phyloP scores from a whole-genome alignment of 2,888 invertebrate species.

The Pycnomerus fuliginosus region DNA sequence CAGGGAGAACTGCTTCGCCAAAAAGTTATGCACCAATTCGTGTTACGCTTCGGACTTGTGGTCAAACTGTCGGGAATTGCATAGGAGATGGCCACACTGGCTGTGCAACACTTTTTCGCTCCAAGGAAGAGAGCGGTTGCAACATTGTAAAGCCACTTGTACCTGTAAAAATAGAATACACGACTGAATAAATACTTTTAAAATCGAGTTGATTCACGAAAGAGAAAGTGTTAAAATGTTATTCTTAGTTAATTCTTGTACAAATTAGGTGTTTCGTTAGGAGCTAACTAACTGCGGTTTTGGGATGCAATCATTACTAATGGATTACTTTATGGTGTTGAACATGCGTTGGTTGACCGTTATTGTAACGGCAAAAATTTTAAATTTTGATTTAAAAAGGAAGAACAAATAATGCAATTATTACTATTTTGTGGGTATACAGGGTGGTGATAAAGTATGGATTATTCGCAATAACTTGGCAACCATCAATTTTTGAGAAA shows the following conservation, averaged over 20 bases:
- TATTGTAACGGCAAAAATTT: too few species aligned
- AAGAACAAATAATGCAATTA: too few species aligned
- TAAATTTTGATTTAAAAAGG: too few species aligned
- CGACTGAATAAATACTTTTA: conserved; percentile 33
- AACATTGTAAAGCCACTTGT: conserved; percentile 73
- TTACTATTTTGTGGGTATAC: too few species aligned
- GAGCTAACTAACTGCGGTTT: not conserved
- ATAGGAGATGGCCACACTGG: conserved; percentile 61
- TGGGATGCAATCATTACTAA: not conserved
- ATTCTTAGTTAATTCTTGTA: conserved; percentile 9
- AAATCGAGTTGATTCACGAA: conserved; percentile 9
- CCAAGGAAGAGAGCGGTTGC: conserved; percentile 58
- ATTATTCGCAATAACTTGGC: too few species aligned
- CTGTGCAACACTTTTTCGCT: conserved; percentile 58
- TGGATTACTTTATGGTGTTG: conserved; percentile 13
- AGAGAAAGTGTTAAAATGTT: conserved; percentile 20
- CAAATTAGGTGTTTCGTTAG: conserved; percentile 17
- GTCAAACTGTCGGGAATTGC: conserved; percentile 70
- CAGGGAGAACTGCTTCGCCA: conserved; percentile 61
- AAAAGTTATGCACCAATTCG: conserved; percentile 71
- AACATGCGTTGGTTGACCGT: too few species aligned
- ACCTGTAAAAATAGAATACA: conserved; percentile 62
- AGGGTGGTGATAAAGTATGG: too few species aligned
- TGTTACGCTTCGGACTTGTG: conserved; percentile 69
- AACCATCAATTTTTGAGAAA: too few species aligned